Evolutionary conservation across 2,797 vertebrate genomes (phyloP).

Genomic region (Dryobates pubescens): DNA sequence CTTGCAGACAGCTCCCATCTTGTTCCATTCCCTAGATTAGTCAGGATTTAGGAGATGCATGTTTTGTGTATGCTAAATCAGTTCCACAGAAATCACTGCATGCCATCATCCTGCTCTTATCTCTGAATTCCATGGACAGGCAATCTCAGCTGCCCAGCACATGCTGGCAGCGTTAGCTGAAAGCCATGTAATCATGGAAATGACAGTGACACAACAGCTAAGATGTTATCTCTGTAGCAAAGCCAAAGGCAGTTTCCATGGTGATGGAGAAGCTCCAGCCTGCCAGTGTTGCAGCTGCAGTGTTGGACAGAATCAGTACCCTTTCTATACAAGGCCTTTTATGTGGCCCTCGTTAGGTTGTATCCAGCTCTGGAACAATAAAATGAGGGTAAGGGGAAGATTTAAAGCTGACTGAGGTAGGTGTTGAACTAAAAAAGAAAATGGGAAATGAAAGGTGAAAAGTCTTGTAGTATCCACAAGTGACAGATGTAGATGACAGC

Average conservation of each 20-base stretch:
- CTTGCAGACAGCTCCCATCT: neutral
- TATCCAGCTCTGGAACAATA: neutral
- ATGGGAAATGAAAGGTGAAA: neutral
- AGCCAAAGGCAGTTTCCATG: constrained; percentile 35
- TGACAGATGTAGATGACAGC: neutral
- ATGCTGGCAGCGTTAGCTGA: neutral
- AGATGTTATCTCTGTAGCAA: neutral
- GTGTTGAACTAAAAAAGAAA: neutral
- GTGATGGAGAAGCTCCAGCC: constrained; percentile 8
- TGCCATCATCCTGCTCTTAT: constrained; percentile 9
- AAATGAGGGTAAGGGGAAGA: neutral
- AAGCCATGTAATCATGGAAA: neutral
- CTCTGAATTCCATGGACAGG: neutral
- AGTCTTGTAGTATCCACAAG: neutral
- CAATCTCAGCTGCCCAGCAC: neutral
- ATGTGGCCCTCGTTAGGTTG: neutral
- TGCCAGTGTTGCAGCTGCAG: constrained; percentile 7
- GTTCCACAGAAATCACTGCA: constrained; percentile 13
- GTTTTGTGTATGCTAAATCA: neutral
- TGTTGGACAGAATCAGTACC: neutral
- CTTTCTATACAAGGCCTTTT: neutral
- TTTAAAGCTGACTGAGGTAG: neutral
- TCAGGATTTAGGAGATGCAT: neutral
- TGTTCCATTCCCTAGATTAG: constrained; percentile 20
- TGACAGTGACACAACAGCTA: neutral